Evolutionary conservation across 2,113 vertebrate genomes (phyloP).

Genomic region (Ictalurus punctatus): DNA sequence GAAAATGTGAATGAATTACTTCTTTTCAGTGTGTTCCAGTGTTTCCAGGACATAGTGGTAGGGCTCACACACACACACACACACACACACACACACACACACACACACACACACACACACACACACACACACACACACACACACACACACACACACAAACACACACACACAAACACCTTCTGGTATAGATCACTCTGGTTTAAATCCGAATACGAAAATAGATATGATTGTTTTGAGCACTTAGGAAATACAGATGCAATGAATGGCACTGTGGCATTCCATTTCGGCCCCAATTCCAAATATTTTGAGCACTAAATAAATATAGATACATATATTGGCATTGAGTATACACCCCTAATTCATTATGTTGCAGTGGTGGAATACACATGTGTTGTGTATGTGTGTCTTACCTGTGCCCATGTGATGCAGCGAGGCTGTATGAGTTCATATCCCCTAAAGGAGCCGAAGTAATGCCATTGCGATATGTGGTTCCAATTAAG

Average conservation of each 20-base stretch:
- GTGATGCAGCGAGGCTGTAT: conserved; percentile 77
- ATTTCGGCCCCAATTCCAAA: background rate
- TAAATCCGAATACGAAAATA: background rate
- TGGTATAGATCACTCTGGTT: background rate
- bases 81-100: no score
- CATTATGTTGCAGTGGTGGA: conserved; percentile 19
- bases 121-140: no score
- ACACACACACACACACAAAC: no score
- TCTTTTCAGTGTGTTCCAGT: no score
- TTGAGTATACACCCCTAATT: background rate
- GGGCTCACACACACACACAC: no score
- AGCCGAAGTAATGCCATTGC: conserved; percentile 72
- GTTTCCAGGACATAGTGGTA: no score
- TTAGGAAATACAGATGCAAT: background rate
- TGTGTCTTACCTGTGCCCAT: conserved; percentile 76
- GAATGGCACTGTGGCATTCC: background rate
- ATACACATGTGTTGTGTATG: background rate
- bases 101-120: no score
- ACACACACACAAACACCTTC: no score
- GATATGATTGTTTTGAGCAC: background rate
- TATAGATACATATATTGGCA: background rate
- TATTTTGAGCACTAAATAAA: background rate
- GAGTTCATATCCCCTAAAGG: conserved; percentile 78
- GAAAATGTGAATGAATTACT: no score
- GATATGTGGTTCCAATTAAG: conserved; percentile 74